Base-by-base conservation (phyloP, 2,888 invertebrate species). In the Oasisia sp. region DNA sequence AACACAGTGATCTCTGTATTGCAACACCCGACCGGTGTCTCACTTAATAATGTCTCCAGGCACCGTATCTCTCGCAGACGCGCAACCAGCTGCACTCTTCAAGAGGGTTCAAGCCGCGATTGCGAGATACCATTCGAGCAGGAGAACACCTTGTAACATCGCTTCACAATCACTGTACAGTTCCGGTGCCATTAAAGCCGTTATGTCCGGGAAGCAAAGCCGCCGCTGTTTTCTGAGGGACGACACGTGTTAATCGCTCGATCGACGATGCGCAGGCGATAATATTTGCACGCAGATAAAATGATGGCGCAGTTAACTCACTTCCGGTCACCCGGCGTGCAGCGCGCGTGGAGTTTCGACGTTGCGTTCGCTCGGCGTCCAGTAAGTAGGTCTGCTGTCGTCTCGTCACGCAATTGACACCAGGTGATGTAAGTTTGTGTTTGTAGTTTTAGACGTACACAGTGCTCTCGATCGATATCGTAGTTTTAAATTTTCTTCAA, bases 1-100 rank as follows among this genome's bases (percentile, higher is more conserved):
- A 74, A 74, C 74, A 74, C 74, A 74, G 74, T n/a, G 27, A 74
- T 74, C 74, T 74, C 74, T 74, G 74, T 74, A 74, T 74, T 74
- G 19, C 74, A 74, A 74, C 74, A 74, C 74, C 74, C 74, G 74
- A 74, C 27, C 74, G 74, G 74, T 74, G 74, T 74, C 74, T 74
- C 7, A 74, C 74, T 74, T 74, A 19, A 74, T 74, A 74, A 74
- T 74, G n/a, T 74, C 74, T 74, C 74, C 74, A 74, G 74, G 74
- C 74, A 74, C 74, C 19, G 74, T 74, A 74, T 74, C 74, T 74
- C 1, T 74, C 74, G 74, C n/a, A 14, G 74, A 74, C 74, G 74
- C n/a, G 74, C 19, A 74, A 74, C 19, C 27, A 74, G 74, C 27
- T 27, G 74, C 74, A 74, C 74, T n/a, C 74, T 19, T 74, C 7